Conservation (phyloP, 2,888 invertebrate species). For the Neuroscelio doddi region DNA sequence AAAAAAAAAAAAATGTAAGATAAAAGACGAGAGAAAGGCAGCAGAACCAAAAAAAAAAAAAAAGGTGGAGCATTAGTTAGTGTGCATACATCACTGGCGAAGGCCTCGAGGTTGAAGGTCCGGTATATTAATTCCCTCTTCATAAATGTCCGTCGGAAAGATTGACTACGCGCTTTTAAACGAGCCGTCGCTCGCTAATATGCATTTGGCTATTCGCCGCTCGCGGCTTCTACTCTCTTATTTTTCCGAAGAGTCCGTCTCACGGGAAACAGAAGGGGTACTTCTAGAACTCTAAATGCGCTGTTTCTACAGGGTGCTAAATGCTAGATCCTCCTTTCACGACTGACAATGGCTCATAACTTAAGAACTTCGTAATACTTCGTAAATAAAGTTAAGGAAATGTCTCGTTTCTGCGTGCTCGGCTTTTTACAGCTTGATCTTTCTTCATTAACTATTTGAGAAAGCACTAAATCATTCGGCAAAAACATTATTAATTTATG, state of each 20-base stretch:
- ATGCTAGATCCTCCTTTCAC: too few relatives aligned
- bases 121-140: constrained; percentile 72
- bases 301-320: too few relatives aligned
- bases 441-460: too few relatives aligned
- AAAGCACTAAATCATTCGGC: too few relatives aligned
- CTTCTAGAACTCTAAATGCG: neutral
- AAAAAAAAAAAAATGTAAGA: neutral
- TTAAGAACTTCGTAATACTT: too few relatives aligned
- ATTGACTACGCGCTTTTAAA: constrained; percentile 72
- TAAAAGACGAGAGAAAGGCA: constrained; percentile 30
- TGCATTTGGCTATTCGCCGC: constrained; percentile 67
- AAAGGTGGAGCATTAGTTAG: constrained; percentile 62
- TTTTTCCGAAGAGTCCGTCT: neutral
- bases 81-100: constrained; percentile 67
- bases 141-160: constrained; percentile 70
- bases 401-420: too few relatives aligned
- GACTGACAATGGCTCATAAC: too few relatives aligned
- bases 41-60: constrained; percentile 51
- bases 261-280: neutral
- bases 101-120: constrained; percentile 65
- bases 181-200: constrained; percentile 69
- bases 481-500: too few relatives aligned
- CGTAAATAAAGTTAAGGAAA: too few relatives aligned
- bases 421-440: too few relatives aligned
- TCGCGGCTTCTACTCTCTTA: constrained; percentile 17